Conservation (phyloP, 2,888 invertebrate genomes). For the Sclerodermus sp. region DNA sequence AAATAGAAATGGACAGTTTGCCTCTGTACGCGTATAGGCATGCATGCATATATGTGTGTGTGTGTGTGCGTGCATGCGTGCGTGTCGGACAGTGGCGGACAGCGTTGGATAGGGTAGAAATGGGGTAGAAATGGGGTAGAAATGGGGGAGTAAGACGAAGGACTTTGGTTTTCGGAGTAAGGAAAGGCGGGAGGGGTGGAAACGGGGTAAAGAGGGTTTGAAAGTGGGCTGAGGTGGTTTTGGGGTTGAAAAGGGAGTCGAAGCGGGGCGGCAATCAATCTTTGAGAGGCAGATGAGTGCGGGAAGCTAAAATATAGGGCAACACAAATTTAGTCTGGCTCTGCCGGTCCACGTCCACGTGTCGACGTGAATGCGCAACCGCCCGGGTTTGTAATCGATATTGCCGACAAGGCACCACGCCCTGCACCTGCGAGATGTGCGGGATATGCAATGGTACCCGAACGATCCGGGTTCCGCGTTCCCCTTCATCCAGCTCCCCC, state of each 20-base stretch:
- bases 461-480: conserved; percentile 24
- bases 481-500: conserved; percentile 1
- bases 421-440: conserved; percentile 56
- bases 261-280: conserved; percentile 53
- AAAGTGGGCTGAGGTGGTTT: not conserved
- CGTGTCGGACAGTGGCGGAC: too few species aligned
- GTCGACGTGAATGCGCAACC: conserved; percentile 57
- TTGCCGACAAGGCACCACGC: conserved; percentile 57
- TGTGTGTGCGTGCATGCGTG: too few species aligned
- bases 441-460: conserved; percentile 44
- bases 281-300: conserved; percentile 56
- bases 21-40: too few species aligned
- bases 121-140: too few species aligned
- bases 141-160: too few species aligned
- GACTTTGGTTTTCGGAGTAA: too few species aligned
- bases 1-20: too few species aligned
- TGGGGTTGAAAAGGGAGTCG: conserved; percentile 6
- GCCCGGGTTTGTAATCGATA: conserved; percentile 56
- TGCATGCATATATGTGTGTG: too few species aligned
- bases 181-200: too few species aligned
- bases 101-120: too few species aligned
- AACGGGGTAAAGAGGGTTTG: not conserved
- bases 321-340: conserved; percentile 55
- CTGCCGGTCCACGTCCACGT: conserved; percentile 47
- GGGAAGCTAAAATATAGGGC: conserved; percentile 55